Conservation (phyloP, 2,888 invertebrate species). For the Hecatera dysodea region DNA sequence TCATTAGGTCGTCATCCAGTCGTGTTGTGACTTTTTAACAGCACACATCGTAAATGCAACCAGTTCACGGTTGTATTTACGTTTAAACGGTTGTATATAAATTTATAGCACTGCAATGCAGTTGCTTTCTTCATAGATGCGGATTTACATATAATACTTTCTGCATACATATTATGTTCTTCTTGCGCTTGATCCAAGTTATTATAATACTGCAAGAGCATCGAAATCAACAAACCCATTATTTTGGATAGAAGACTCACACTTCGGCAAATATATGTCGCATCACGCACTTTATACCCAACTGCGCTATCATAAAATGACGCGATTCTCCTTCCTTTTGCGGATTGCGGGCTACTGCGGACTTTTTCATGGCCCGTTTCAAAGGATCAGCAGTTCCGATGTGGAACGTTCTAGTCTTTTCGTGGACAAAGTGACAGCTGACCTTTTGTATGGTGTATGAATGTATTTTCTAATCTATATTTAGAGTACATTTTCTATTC, state of each 20-base stretch:
- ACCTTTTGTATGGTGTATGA: too few relatives aligned
- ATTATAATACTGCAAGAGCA: background rate
- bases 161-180: background rate
- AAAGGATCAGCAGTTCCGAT: background rate
- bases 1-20: too few relatives aligned
- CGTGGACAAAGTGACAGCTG: background rate
- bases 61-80: too few relatives aligned
- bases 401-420: background rate
- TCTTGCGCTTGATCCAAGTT: background rate
- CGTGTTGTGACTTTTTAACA: background rate
- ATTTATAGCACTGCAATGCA: slow-evolving; percentile 25
- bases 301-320: background rate
- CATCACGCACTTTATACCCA: background rate
- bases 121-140: slow-evolving; percentile 8
- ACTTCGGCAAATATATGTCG: background rate
- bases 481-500: too few relatives aligned
- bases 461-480: too few relatives aligned
- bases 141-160: too few relatives aligned
- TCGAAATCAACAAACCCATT: background rate
- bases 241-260: background rate
- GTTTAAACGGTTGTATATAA: background rate
- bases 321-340: background rate
- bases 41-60: background rate
- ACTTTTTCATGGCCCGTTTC: background rate
- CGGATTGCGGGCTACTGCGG: background rate